These are phyloP conservation scores for Drosophila birchii DNA, from an alignment of 2,888 invertebrate genomes.

Conservation along the genomic window DNA sequence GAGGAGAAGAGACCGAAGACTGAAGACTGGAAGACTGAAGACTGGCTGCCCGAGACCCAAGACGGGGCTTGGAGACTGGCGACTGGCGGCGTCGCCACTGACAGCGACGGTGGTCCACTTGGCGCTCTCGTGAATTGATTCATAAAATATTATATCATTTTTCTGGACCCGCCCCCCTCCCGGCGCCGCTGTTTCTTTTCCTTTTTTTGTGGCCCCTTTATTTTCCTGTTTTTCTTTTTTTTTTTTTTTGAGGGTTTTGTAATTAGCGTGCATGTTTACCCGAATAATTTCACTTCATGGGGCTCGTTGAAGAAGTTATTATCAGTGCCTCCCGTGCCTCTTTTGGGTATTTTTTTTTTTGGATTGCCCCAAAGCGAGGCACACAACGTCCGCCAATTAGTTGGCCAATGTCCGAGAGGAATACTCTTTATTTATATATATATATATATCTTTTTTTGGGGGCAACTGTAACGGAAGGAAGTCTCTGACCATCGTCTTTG, in stretches of 20 bases:
- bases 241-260: conserved; percentile 70
- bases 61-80: conserved; percentile 6
- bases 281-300: conserved; percentile 81
- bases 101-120: conserved; percentile 80
- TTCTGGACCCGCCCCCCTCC: conserved; percentile 38
- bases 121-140: conserved; percentile 81
- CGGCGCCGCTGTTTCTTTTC: conserved; percentile 8
- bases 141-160: conserved; percentile 81
- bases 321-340: conserved; percentile 47
- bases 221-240: conserved; percentile 1
- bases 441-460: conserved; percentile 33
- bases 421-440: conserved; percentile 24
- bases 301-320: conserved; percentile 79
- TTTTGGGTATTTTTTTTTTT: conserved; percentile 4
- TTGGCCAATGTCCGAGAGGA: conserved; percentile 67
- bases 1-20: conserved; percentile 27
- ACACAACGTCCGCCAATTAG: conserved; percentile 76
- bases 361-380: conserved; percentile 62
- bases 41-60: conserved; percentile 1
- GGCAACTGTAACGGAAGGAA: conserved; percentile 76
- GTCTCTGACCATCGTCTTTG: conserved; percentile 32
- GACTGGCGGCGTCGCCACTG: conserved; percentile 60
- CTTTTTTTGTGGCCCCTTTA: conserved; percentile 9
- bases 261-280: conserved; percentile 80
- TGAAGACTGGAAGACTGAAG: conserved; percentile 6